These are phyloP conservation scores for Dascillus cervinus DNA, from an alignment of 2,888 invertebrate species.

Conservation along the genomic window DNA sequence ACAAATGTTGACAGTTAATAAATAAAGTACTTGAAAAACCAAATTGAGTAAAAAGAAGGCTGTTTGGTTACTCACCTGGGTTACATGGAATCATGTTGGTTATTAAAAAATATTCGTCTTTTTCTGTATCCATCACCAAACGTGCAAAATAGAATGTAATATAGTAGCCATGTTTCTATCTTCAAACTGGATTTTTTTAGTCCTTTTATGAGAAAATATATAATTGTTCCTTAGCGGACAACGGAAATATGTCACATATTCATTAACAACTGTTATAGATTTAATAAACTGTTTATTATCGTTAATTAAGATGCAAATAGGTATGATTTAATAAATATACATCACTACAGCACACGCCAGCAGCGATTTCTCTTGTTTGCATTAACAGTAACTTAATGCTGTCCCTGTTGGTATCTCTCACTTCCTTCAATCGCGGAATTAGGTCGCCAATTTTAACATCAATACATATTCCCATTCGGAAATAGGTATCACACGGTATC, in stretches of 20 bases:
- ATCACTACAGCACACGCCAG: conserved; percentile 4
- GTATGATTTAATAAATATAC: conserved; percentile 3
- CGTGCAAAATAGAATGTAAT: conserved; percentile 19
- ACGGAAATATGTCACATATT: conserved; percentile 1
- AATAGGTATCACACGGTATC: too few relatives aligned
- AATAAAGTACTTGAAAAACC: too few relatives aligned
- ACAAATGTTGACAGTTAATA: conserved; percentile 15
- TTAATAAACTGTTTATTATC: background rate
- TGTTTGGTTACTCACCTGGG: conserved; percentile 32
- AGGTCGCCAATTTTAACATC: conserved; percentile 12
- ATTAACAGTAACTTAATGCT: conserved; percentile 15
- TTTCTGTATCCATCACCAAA: conserved; percentile 14
- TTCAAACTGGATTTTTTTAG: background rate
- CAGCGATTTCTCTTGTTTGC: conserved; percentile 13
- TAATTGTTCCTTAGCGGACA: conserved; percentile 5
- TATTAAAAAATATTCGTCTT: conserved; percentile 11
- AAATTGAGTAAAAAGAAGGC: conserved; percentile 1
- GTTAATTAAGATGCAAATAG: conserved; percentile 6
- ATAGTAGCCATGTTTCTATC: conserved; percentile 41
- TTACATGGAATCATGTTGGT: conserved; percentile 35
- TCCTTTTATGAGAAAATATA: background rate
- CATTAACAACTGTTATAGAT: background rate
- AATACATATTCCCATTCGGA: too few relatives aligned
- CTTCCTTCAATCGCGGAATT: conserved; percentile 14
- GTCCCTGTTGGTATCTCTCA: conserved; percentile 13